Evolutionary conservation across 2,113 vertebrate genomes (phyloP), one percentile per base, ranked within the genome.

Genomic region (Catharus bicknelli): DNA sequence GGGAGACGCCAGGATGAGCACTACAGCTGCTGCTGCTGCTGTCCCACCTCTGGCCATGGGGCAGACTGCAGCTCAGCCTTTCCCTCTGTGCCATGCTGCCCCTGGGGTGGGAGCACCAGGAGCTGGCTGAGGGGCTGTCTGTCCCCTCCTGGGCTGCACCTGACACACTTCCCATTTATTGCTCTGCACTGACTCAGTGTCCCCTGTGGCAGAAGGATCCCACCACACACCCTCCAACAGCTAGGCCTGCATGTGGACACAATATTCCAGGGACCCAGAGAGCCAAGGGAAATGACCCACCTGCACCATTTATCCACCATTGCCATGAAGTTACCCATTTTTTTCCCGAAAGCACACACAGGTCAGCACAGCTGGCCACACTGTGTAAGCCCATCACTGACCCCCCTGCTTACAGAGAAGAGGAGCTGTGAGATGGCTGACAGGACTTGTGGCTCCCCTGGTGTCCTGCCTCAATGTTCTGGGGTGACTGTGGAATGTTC

Each of bases 331-430:
- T 48, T 11, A 15, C 22, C 55, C 19, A 4, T 58, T 15, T 38
- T 32, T 17, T 4, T 7, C 40, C 40, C 18, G 15, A 29, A 29
- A 70, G 15, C 32, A 38, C 5, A 2, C 2, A 16, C 20, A 47
- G 54, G 7, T 66, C 54, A 75, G 45, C 29, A 16, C 58, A 58
- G 29, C 11, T 2, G 2, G 53, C n/a, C n/a, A 20, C 47, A 4
- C 30, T 36, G 30, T 50, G 54, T 45, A 25, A 69, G 51, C 30
- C 47, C 79, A 25, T 54, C 32, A 7, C 45, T 11, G n/a, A 21
- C 29, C 58, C 2, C 1, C 3, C 2, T 0, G 13, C 58, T 55
- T 32, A 6, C 12, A 54, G 68, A 63, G 34, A 1, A 1, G 59
- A 70, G n/a, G n/a, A 70, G 81, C 58, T 73, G 25, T 13, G 48